Evolutionary conservation across 1,140 invertebrate genomes (phyloP).

Genomic region (Mactra quadrangularis): DNA sequence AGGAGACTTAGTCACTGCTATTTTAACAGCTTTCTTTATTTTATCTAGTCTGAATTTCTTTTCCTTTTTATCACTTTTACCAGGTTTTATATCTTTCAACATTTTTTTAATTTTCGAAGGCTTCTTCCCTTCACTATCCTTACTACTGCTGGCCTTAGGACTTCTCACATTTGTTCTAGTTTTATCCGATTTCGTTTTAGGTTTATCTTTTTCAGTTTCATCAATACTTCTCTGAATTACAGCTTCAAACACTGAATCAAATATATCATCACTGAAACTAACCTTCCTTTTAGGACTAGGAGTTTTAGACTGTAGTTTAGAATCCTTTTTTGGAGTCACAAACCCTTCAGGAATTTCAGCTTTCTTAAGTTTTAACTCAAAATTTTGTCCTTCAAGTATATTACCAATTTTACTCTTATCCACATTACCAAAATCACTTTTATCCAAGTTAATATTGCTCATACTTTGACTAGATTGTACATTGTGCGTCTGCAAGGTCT

Average conservation of each 20-base stretch:
- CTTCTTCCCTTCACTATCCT: not conserved
- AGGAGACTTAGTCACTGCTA: slow-evolving; percentile 28
- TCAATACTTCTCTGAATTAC: slow-evolving; percentile 43
- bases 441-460: not conserved
- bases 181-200: slow-evolving; percentile 3
- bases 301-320: slow-evolving; percentile 22
- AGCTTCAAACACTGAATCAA: slow-evolving; percentile 48
- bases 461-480: slow-evolving; percentile 11
- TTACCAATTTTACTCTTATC: too few species aligned
- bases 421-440: too few species aligned
- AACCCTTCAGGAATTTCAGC: not conserved
- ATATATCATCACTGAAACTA: slow-evolving; percentile 41
- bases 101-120: not conserved
- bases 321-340: slow-evolving; percentile 16
- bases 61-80: slow-evolving; percentile 39
- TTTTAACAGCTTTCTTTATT: slow-evolving; percentile 49
- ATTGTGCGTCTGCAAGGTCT: slow-evolving; percentile 17
- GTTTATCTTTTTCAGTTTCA: not conserved
- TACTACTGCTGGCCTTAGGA: not conserved
- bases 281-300: slow-evolving; percentile 42
- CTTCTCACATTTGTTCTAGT: slow-evolving; percentile 3
- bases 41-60: slow-evolving; percentile 38
- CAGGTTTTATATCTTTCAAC: not conserved
- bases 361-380: too few species aligned
- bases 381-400: too few species aligned